Evolutionary conservation across 2,797 vertebrate genomes (phyloP).

Genomic region (Liasis olivaceus): DNA sequence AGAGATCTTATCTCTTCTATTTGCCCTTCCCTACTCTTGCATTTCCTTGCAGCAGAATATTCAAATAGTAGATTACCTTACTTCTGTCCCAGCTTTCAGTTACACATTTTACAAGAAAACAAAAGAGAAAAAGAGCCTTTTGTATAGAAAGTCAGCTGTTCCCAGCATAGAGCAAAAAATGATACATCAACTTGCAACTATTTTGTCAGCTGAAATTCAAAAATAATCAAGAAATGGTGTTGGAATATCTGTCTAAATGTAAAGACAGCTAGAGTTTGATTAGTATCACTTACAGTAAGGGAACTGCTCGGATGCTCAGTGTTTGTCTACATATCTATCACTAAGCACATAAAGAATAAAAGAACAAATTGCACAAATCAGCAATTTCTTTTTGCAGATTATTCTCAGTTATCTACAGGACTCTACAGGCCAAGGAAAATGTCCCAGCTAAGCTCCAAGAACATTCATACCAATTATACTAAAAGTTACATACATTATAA

Average conservation of each 20-base stretch:
- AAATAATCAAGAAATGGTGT: constrained; percentile 2
- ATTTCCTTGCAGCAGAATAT: not conserved
- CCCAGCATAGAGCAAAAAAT: not conserved
- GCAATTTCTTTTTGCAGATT: not conserved
- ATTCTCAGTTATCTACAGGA: not conserved
- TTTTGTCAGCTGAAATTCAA: constrained; percentile 1
- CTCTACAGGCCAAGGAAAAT: not conserved
- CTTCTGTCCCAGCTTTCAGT: not conserved
- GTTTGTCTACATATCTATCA: not conserved
- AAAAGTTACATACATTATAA: not conserved
- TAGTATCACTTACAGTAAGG: not conserved
- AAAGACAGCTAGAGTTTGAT: not conserved
- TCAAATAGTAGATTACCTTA: not conserved
- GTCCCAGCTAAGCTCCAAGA: not conserved
- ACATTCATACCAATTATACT: not conserved
- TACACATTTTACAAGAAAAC: not conserved
- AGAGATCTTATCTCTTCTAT: not conserved
- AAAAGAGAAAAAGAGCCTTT: constrained; percentile 9
- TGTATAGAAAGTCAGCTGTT: constrained; percentile 9
- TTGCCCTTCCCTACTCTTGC: not conserved
- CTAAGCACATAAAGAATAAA: not conserved
- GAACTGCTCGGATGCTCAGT: not conserved
- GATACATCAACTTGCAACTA: not conserved
- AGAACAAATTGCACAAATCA: not conserved
- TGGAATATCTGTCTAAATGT: not conserved